Evolutionary conservation across 2,797 vertebrate species (phyloP).

Genomic region (Tiaroga cobitis): DNA sequence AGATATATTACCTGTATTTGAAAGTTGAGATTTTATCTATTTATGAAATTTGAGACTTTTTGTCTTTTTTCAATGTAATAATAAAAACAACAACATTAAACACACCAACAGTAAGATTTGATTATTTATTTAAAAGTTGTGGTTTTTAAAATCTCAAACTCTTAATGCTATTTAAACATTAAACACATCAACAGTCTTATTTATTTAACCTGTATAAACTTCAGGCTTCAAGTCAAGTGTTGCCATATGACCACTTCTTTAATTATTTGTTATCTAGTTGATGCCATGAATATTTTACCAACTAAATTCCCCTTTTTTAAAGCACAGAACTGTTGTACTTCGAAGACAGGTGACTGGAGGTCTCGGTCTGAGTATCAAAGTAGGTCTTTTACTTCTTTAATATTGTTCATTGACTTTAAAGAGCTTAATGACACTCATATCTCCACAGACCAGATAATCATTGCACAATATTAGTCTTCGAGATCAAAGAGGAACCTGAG

Average conservation of each 20-base stretch:
- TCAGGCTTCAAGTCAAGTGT: neutral
- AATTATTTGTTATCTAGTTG: slow-evolving; percentile 7
- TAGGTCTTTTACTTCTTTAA: slow-evolving; percentile 66
- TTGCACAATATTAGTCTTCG: slow-evolving; percentile 21
- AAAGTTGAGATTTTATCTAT: neutral
- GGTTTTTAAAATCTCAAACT: neutral
- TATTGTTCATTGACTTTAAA: slow-evolving; percentile 18
- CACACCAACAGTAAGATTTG: neutral
- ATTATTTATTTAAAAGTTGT: neutral
- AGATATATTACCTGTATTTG: neutral
- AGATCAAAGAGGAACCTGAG: slow-evolving; percentile 45
- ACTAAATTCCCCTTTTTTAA: slow-evolving; percentile 90
- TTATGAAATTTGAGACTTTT: no score
- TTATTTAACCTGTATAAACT: neutral
- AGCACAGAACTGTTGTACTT: slow-evolving; percentile 97
- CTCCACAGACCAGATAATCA: neutral
- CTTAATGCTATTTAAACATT: neutral
- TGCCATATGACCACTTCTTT: neutral
- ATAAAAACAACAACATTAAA: neutral
- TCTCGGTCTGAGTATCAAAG: slow-evolving; percentile 97
- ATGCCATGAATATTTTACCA: slow-evolving; percentile 75
- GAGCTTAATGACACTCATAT: neutral
- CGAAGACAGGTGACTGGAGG: slow-evolving; percentile 88
- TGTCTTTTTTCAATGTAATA: neutral
- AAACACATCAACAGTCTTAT: neutral